Base-by-base conservation (phyloP, 1,140 invertebrate genomes). In the Ctenoplectra terminalis region DNA sequence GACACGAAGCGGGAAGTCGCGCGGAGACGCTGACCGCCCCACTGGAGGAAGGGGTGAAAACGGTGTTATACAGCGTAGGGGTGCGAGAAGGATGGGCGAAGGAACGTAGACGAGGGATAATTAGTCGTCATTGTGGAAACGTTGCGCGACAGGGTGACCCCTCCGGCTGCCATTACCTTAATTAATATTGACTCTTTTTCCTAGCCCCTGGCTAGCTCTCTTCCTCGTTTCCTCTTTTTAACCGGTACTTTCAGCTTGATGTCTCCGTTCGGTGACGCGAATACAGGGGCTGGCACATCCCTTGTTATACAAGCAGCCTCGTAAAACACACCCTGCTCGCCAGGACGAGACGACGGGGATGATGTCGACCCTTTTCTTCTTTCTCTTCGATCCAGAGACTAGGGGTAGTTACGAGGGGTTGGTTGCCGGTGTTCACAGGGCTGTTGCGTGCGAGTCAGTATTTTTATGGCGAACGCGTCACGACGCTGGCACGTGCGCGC, bases 141-240 rank as follows among this genome's bases (percentile, higher is more conserved):
- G 66, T 7, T 50, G 61, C 72, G 69, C 66, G 70, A 48, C 64
- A 61, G 37, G 26, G 58, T 20, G 17, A 34, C 40, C 48, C 34
- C 48, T 50, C 60, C 75, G 60, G 46, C 77, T 70, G 64, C 74
- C 88, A 88, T 90, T 89, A 89, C 83, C 82, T 84, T 89, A 90
- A 89, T 88, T 89, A 90, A 90, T 86, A 86, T 90, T 88, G 77
- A 90, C 83, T 87, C 78, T 88, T 76, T 77, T 84, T 70, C 60
- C 31, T 70, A 52, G 23, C 70, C 43, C 77, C 29, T 73, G 46
- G 26, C 70, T 54, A 17, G 15, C 23, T 61, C 48, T n/a, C 11
- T 23, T 26, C 5, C 76, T 52, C 13, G 23, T 64, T 31, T 52
- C 48, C 76, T 37, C 71, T 34, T 50, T 61, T 37, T 40, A 20